Conservation (phyloP, 1,140 invertebrate species). For the Thalassaphorura encarpata region DNA sequence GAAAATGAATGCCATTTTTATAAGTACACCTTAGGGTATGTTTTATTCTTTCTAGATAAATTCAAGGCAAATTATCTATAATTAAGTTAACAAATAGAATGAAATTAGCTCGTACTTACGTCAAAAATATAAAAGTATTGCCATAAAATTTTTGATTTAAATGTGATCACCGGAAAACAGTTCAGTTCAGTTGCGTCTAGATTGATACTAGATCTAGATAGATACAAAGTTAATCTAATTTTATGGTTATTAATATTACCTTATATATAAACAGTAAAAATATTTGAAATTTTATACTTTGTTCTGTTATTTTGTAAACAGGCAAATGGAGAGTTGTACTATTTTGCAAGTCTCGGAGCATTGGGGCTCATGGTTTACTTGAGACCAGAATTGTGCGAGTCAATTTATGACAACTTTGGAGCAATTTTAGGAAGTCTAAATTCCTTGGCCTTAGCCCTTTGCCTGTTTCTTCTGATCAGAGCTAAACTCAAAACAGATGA, state of each 20-base stretch:
- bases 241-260: background rate
- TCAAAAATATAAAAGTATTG: no score
- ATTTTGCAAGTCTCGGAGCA: constrained; percentile 38
- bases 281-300: background rate
- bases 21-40: no score
- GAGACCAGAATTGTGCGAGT: constrained; percentile 33
- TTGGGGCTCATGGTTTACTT: constrained; percentile 35
- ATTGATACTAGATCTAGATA: background rate
- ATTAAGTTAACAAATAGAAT: no score
- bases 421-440: constrained; percentile 44
- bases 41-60: background rate
- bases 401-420: constrained; percentile 43
- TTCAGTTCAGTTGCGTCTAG: no score
- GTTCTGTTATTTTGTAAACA: constrained; percentile 17
- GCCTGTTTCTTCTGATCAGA: constrained; percentile 40
- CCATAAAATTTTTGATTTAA: no score
- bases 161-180: no score
- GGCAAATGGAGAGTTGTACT: constrained; percentile 48
- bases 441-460: constrained; percentile 43
- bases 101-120: no score
- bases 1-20: no score
- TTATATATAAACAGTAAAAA: background rate
- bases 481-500: constrained; percentile 37
- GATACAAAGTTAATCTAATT: background rate
- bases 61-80: background rate